A percentile compares a stretch with the other conserved stretches of the same genome.
phyloP scores from a whole-genome alignment of 2,113 vertebrate genomes.

The Campylomormyrus numenius region DNA sequence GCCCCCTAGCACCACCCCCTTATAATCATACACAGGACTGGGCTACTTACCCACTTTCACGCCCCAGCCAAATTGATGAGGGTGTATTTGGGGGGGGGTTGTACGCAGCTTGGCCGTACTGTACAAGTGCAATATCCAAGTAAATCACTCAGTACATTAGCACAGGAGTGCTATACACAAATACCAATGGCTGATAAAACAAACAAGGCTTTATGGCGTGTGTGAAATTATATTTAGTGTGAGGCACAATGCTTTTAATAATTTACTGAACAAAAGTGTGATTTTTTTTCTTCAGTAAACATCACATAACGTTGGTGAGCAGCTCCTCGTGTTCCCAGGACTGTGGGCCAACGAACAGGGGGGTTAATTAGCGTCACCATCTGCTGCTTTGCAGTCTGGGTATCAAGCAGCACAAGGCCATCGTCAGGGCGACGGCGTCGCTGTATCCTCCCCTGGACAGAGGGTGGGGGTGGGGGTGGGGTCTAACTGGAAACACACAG shows the following conservation, averaged over 20 bases:
- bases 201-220: not conserved
- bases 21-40: not conserved
- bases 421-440: constrained; percentile 29
- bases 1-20: not conserved
- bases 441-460: constrained; percentile 17
- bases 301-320: not conserved
- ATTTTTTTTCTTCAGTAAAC: not conserved
- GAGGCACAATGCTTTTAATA: not conserved
- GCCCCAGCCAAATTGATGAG: not conserved
- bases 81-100: not conserved
- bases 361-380: constrained; percentile 38
- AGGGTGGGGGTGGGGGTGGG: not conserved
- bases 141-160: not conserved
- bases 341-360: too few species aligned
- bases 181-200: not conserved
- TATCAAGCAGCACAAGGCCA: constrained; percentile 26
- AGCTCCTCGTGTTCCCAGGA: not conserved
- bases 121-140: not conserved
- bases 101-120: not conserved
- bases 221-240: not conserved
- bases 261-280: not conserved
- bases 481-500: not conserved
- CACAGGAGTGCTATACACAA: not conserved
- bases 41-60: not conserved
- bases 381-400: constrained; percentile 40